Evolutionary conservation across 1,140 invertebrate genomes (phyloP).

Genomic region (Drosophila kohkoa): DNA sequence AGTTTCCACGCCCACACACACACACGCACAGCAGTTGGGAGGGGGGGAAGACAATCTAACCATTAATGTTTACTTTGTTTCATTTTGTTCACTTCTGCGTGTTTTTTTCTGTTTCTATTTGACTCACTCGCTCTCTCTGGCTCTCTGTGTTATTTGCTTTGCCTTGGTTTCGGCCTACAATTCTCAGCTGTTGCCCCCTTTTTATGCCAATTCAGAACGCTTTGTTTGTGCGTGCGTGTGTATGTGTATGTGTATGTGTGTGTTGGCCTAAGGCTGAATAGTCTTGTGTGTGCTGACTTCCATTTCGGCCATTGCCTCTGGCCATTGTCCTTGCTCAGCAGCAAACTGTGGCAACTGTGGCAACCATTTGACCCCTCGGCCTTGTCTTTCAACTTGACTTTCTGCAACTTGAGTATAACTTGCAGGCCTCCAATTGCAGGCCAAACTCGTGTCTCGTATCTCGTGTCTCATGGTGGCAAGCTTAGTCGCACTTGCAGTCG

Average conservation of each 20-base stretch:
- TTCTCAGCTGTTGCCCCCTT: not conserved
- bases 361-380: constrained; percentile 68
- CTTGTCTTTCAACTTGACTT: constrained; percentile 82
- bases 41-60: constrained; percentile 39
- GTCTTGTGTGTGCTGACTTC: constrained; percentile 50
- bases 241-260: constrained; percentile 36
- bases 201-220: constrained; percentile 4
- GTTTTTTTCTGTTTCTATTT: constrained; percentile 36
- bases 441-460: not conserved
- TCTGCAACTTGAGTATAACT: constrained; percentile 53
- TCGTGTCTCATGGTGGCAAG: not conserved
- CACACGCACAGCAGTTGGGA: not conserved
- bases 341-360: constrained; percentile 19
- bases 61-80: constrained; percentile 69
- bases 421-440: constrained; percentile 28
- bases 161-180: constrained; percentile 20
- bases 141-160: constrained; percentile 43
- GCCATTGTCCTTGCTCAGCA: constrained; percentile 28
- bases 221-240: constrained; percentile 1
- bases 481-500: not conserved
- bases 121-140: constrained; percentile 1
- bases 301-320: constrained; percentile 28
- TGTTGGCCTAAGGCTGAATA: constrained; percentile 51
- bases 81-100: constrained; percentile 11
- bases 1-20: constrained; percentile 37